Conservation (phyloP, 2,888 invertebrate genomes). For the Chrysolina americana region DNA sequence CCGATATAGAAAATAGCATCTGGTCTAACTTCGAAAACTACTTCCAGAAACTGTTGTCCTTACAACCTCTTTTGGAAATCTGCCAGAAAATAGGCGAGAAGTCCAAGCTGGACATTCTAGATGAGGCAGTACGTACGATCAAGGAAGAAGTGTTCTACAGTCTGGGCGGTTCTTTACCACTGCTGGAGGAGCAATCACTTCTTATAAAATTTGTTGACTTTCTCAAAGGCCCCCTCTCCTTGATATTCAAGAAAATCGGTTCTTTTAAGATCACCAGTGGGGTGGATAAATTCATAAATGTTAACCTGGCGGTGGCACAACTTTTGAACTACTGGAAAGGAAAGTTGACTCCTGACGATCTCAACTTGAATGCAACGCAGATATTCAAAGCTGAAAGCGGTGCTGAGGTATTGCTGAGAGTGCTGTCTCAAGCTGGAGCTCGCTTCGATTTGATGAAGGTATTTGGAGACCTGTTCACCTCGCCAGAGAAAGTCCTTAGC, state of each 20-base stretch:
- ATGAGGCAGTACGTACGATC: background rate
- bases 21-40: conserved; percentile 34
- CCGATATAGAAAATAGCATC: background rate
- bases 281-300: conserved; percentile 23
- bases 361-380: conserved; percentile 11
- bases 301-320: conserved; percentile 30
- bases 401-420: conserved; percentile 31
- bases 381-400: conserved; percentile 33
- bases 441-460: conserved; percentile 22
- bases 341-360: conserved; percentile 13
- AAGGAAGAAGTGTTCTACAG: conserved; percentile 13
- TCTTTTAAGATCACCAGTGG: conserved; percentile 22
- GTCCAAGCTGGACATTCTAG: background rate
- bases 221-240: conserved; percentile 21
- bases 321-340: conserved; percentile 22
- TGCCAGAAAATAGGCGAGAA: conserved; percentile 29
- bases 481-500: conserved; percentile 27
- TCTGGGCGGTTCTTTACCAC: conserved; percentile 7
- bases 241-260: conserved; percentile 32
- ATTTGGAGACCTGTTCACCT: background rate
- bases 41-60: conserved; percentile 30
- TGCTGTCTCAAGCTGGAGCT: conserved; percentile 34
- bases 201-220: conserved; percentile 10
- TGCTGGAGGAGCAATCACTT: background rate
- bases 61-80: conserved; percentile 16